A percentile compares a stretch with the other conserved stretches of the same genome.
Evolutionary conservation across 2,888 invertebrate species (phyloP).

Genomic region (Melinaea marsaeus): DNA sequence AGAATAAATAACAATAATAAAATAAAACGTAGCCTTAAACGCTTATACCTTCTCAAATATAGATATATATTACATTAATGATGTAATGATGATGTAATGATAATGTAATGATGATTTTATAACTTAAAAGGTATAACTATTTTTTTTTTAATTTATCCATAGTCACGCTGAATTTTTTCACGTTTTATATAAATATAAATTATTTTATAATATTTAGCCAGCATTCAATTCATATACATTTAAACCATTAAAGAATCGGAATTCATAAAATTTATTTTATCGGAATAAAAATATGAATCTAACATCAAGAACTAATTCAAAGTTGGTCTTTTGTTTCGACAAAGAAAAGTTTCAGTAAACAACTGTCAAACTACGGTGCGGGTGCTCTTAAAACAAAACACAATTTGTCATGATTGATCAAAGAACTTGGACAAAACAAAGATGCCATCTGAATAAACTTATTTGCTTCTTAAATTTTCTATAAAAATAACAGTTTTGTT

Average conservation of each 20-base stretch:
- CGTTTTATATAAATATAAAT: no score
- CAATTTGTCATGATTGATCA: slow-evolving; percentile 76
- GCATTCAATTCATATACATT: neutral
- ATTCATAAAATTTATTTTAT: slow-evolving; percentile 13
- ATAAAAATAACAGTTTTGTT: slow-evolving; percentile 11
- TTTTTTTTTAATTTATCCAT: no score
- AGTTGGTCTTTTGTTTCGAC: slow-evolving; percentile 51
- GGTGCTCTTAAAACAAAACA: slow-evolving; percentile 65
- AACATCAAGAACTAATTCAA: slow-evolving; percentile 53
- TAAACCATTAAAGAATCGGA: neutral
- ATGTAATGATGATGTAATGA: no score
- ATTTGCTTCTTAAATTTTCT: slow-evolving; percentile 48
- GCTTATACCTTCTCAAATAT: no score
- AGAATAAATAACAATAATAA: no score
- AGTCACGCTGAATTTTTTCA: no score
- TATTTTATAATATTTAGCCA: neutral
- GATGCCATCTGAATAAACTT: slow-evolving; percentile 48
- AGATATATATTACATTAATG: no score
- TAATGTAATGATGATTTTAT: no score
- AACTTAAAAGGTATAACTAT: no score
- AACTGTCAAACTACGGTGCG: slow-evolving; percentile 66
- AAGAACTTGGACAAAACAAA: slow-evolving; percentile 64
- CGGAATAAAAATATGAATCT: slow-evolving; percentile 35
- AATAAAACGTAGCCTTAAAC: no score
- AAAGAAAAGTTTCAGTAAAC: slow-evolving; percentile 53